Conservation (phyloP, 2,113 vertebrate species). For the Xiphophorus maculatus region DNA sequence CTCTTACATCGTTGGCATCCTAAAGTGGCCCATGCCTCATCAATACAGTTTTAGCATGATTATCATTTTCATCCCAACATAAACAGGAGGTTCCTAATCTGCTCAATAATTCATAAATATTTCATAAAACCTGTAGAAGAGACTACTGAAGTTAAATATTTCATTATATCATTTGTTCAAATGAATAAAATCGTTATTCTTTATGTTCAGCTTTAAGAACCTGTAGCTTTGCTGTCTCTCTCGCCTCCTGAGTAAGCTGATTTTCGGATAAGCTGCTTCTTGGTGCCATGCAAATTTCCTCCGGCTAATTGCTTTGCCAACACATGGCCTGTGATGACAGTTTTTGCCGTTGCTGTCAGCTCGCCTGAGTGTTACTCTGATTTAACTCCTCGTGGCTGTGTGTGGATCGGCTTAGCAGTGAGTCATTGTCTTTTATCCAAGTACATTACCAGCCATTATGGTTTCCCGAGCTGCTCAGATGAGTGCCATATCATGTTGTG, state of each 20-base stretch:
- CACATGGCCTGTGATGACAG: background rate
- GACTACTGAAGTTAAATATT: background rate
- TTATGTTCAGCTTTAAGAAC: background rate
- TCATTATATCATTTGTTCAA: background rate
- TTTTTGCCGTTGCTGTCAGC: background rate
- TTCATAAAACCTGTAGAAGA: background rate
- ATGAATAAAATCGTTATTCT: background rate
- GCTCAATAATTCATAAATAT: too few relatives aligned
- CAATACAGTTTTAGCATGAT: too few relatives aligned
- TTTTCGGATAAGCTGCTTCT: background rate
- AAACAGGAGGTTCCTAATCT: too few relatives aligned
- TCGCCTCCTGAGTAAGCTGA: background rate
- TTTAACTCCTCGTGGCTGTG: conserved; percentile 8
- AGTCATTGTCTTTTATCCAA: conserved; percentile 9
- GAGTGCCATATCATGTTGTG: conserved; percentile 31
- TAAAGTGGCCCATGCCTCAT: too few relatives aligned
- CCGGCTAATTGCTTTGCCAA: background rate
- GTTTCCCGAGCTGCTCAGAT: conserved; percentile 16
- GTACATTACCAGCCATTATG: conserved; percentile 4
- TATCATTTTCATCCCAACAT: too few relatives aligned
- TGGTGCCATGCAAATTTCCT: background rate
- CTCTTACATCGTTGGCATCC: too few relatives aligned
- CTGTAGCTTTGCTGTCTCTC: background rate
- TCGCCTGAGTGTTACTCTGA: background rate
- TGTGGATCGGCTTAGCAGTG: conserved; percentile 1